phyloP scores from a whole-genome alignment of 2,113 vertebrate genomes.

The Tinamus guttatus region DNA sequence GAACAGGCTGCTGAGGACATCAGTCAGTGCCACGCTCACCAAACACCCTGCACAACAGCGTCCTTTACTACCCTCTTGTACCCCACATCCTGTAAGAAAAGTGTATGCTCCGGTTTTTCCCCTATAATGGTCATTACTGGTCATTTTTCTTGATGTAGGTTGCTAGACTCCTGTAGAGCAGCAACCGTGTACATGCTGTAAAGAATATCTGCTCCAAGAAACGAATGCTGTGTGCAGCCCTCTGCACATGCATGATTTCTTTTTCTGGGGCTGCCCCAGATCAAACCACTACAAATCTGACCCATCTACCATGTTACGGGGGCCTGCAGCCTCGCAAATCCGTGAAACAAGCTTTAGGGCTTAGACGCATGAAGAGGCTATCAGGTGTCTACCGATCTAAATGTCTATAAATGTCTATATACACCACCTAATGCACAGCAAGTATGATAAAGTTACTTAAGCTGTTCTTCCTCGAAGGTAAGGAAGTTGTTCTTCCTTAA shows the following conservation, averaged over 20 bases:
- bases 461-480: background rate
- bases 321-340: background rate
- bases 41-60: fast-evolving
- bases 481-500: background rate
- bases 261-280: background rate
- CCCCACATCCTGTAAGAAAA: background rate
- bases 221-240: fast-evolving
- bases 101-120: fast-evolving
- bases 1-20: background rate
- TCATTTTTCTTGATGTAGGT: background rate
- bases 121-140: background rate
- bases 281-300: background rate
- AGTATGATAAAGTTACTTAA: background rate
- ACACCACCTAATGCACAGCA: background rate
- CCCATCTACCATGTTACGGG: background rate
- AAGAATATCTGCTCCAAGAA: background rate
- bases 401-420: fast-evolving
- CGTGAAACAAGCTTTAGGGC: background rate
- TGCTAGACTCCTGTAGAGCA: background rate
- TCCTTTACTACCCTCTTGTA: background rate
- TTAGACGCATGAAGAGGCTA: background rate
- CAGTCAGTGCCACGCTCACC: fast-evolving
- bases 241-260: fast-evolving
- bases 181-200: background rate
- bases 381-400: background rate